A percentile compares a stretch with the other conserved stretches of the same genome.
Conservation (phyloP, 2,888 invertebrate genomes). For the Rhyacophila evoluta region DNA sequence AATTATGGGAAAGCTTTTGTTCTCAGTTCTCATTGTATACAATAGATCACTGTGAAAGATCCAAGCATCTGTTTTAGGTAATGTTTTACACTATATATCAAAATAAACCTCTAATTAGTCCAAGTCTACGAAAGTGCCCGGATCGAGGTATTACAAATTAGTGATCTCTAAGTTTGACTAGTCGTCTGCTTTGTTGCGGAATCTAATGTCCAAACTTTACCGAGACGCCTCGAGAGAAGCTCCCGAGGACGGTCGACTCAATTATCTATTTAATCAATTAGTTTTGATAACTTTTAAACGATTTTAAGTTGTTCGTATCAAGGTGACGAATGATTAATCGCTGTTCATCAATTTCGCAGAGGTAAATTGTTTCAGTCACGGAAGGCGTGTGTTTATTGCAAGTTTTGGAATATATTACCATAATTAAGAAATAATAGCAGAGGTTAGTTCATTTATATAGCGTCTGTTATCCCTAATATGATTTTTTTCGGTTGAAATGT, state of each 20-base stretch:
- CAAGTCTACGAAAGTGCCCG: background rate
- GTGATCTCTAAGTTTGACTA: constrained; percentile 10
- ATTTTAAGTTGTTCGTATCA: background rate
- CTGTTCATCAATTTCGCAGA: background rate
- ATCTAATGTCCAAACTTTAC: constrained; percentile 12
- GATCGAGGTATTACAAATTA: constrained; percentile 14
- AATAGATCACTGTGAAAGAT: background rate
- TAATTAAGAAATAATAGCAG: no score
- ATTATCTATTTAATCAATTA: constrained; percentile 16
- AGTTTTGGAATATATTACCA: no score
- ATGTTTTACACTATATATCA: background rate
- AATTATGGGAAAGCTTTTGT: no score
- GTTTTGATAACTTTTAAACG: background rate
- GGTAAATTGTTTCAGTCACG: no score
- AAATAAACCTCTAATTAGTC: constrained; percentile 22
- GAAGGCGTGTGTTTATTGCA: no score
- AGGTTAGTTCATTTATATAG: no score
- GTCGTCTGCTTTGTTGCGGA: constrained; percentile 18
- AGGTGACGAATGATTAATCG: constrained; percentile 1
- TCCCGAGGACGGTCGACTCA: constrained; percentile 1
- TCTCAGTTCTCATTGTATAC: background rate
- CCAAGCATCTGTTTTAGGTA: background rate
- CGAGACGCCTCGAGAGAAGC: background rate
- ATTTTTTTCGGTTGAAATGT: no score
- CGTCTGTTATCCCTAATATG: no score